Evolutionary conservation across 2,888 invertebrate genomes (phyloP).

Genomic region (Drosophila heteroneura): DNA sequence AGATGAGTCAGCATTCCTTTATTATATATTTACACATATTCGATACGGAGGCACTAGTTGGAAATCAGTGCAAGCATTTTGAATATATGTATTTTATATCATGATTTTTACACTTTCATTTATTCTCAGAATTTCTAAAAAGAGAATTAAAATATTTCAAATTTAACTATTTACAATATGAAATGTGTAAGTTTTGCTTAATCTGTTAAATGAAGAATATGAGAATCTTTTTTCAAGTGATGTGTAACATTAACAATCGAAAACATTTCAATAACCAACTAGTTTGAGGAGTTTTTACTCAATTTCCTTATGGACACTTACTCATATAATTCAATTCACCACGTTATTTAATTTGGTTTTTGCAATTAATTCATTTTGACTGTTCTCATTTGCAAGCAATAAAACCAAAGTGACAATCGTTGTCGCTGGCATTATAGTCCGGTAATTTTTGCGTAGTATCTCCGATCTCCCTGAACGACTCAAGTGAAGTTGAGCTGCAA

Average conservation of each 20-base stretch:
- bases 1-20: slow-evolving; percentile 27
- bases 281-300: not conserved
- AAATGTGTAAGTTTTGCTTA: not conserved
- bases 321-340: not conserved
- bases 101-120: not conserved
- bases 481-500: slow-evolving; percentile 12
- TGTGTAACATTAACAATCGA: not conserved
- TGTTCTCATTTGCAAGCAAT: slow-evolving; percentile 14
- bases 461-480: slow-evolving; percentile 15
- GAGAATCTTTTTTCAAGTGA: not conserved
- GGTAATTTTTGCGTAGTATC: slow-evolving; percentile 9
- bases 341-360: slow-evolving; percentile 7
- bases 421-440: slow-evolving; percentile 8
- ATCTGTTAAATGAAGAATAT: not conserved
- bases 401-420: slow-evolving; percentile 17
- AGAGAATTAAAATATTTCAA: not conserved
- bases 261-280: not conserved
- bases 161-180: not conserved
- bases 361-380: slow-evolving; percentile 2
- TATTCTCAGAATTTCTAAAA: not conserved
- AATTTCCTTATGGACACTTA: not conserved
- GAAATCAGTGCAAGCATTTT: not conserved
- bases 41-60: not conserved
- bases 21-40: slow-evolving; percentile 5
- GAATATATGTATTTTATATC: not conserved